phyloP scores from a whole-genome alignment of 2,888 invertebrate species.

The Pyrrhia umbra region DNA sequence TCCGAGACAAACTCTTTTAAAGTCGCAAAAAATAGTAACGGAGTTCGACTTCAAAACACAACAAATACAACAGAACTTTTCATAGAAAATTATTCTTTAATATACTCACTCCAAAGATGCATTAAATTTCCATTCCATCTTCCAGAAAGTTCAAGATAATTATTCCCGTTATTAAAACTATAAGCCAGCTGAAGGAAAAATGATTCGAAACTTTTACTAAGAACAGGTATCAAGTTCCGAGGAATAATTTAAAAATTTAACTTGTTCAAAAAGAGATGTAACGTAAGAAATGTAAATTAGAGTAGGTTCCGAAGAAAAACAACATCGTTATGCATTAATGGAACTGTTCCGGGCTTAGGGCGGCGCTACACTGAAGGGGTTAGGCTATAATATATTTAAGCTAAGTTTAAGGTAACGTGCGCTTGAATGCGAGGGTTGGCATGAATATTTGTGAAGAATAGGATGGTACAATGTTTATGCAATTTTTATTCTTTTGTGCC shows the following conservation, averaged over 20 bases:
- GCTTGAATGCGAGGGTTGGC: constrained; percentile 9
- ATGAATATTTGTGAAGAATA: constrained; percentile 27
- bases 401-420: constrained; percentile 9
- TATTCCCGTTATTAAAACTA: constrained; percentile 53
- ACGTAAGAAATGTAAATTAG: constrained; percentile 64
- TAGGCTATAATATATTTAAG: constrained; percentile 44
- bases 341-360: constrained; percentile 53
- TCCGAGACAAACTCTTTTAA: too few relatives aligned
- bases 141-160: constrained; percentile 42
- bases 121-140: constrained; percentile 24
- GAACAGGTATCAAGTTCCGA: constrained; percentile 53
- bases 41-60: neutral
- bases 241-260: constrained; percentile 65
- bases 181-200: constrained; percentile 50
- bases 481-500: neutral
- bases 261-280: constrained; percentile 61
- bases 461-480: constrained; percentile 1
- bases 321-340: constrained; percentile 72
- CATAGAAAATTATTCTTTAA: neutral
- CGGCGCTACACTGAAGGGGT: constrained; percentile 19
- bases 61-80: neutral
- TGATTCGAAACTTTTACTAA: constrained; percentile 56
- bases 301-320: constrained; percentile 70
- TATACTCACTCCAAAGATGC: neutral
- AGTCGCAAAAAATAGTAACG: too few relatives aligned